A percentile compares a stretch with the other conserved stretches of the same genome.
These are phyloP conservation scores for Drosophila kepulauana DNA, from an alignment of 1,140 invertebrate genomes.

Conservation along the genomic window DNA sequence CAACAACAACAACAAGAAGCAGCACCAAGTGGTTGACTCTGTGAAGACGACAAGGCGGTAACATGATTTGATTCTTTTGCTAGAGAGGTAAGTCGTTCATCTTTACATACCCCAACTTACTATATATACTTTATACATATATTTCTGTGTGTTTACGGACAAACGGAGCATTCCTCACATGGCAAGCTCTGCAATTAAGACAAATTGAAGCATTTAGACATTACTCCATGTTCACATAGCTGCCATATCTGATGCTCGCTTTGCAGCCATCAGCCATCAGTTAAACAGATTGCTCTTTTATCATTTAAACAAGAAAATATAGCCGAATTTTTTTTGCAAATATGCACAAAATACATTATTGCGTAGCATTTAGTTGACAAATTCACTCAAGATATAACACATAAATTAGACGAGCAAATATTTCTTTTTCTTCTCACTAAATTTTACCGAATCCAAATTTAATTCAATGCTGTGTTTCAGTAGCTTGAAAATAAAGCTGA, in stretches of 20 bases:
- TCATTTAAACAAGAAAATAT: neutral
- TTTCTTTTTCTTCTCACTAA: too few relatives aligned
- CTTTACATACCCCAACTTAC: neutral
- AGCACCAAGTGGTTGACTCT: slow-evolving; percentile 56
- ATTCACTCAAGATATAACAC: too few relatives aligned
- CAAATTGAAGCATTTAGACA: slow-evolving; percentile 11
- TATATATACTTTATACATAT: slow-evolving; percentile 5
- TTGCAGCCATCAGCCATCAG: neutral
- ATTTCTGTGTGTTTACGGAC: neutral
- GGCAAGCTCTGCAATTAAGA: slow-evolving; percentile 8
- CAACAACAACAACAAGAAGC: slow-evolving; percentile 4
- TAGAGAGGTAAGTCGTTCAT: slow-evolving; percentile 57
- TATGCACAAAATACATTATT: too few relatives aligned
- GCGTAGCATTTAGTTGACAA: too few relatives aligned
- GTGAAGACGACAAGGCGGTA: slow-evolving; percentile 49
- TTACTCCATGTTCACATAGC: neutral
- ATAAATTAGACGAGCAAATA: too few relatives aligned
- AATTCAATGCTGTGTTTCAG: too few relatives aligned
- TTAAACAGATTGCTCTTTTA: slow-evolving; percentile 1
- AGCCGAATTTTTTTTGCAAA: neutral
- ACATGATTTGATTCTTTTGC: slow-evolving; percentile 70
- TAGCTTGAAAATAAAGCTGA: neutral
- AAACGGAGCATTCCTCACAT: neutral
- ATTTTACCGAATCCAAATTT: too few relatives aligned
- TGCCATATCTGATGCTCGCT: slow-evolving; percentile 2